phyloP scores from a whole-genome alignment of 1,140 invertebrate genomes.

The Nebria ingens region DNA sequence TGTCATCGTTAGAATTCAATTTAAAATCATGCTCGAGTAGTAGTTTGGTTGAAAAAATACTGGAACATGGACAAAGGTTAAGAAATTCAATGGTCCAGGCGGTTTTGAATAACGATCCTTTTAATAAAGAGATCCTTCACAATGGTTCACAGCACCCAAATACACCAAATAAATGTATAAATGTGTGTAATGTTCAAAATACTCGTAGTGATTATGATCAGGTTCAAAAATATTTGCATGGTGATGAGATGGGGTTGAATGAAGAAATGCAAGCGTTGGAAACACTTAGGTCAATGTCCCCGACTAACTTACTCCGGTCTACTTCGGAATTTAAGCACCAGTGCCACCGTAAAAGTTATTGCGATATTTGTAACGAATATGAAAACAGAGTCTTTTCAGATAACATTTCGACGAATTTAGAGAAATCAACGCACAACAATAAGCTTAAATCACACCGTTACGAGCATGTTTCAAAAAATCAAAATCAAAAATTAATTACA shows the following conservation, averaged over 20 bases:
- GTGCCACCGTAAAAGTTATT: not conserved
- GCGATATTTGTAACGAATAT: not conserved
- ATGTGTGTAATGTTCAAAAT: not conserved
- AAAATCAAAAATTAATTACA: not conserved
- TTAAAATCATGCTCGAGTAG: not conserved
- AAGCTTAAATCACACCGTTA: not conserved
- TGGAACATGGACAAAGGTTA: constrained; percentile 28
- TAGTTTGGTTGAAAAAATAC: constrained; percentile 25
- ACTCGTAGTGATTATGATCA: constrained; percentile 8
- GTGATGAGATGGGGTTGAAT: constrained; percentile 25
- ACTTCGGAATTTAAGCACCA: constrained; percentile 19
- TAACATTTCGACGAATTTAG: not conserved
- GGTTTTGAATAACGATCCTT: constrained; percentile 28
- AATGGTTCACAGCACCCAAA: constrained; percentile 10
- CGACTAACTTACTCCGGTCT: constrained; percentile 26
- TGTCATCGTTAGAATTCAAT: not conserved
- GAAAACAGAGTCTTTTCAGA: not conserved
- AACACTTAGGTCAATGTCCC: constrained; percentile 27
- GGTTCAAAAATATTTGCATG: constrained; percentile 23
- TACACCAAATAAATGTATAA: constrained; percentile 8
- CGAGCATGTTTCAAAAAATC: not conserved
- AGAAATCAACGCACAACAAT: not conserved
- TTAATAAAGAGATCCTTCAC: constrained; percentile 21
- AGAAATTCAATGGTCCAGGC: constrained; percentile 28
- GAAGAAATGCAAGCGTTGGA: constrained; percentile 30